Percentiles rank a stretch among this genome's conserved stretches.
phyloP scores from a whole-genome alignment of 2,888 invertebrate genomes.

The Pachymerium ferrugineum region DNA sequence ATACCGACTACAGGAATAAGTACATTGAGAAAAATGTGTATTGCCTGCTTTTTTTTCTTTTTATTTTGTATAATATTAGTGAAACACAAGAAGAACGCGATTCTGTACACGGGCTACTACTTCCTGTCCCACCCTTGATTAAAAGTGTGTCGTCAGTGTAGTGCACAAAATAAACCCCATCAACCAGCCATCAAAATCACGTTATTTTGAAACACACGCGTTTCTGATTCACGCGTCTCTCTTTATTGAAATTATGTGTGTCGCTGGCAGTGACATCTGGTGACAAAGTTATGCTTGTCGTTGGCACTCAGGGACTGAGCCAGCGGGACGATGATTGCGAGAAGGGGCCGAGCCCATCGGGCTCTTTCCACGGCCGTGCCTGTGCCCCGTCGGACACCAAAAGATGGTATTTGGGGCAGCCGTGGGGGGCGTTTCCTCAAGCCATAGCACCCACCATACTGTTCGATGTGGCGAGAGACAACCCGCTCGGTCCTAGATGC shows the following conservation, averaged over 20 bases:
- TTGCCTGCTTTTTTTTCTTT: neutral
- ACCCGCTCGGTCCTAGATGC: slow-evolving; percentile 48
- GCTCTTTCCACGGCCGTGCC: slow-evolving; percentile 13
- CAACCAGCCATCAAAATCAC: slow-evolving; percentile 2
- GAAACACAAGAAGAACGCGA: slow-evolving; percentile 13
- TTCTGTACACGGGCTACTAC: slow-evolving; percentile 13
- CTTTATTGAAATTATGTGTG: neutral
- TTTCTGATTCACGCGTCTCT: neutral
- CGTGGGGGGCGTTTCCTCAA: slow-evolving; percentile 37
- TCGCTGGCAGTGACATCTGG: slow-evolving; percentile 13
- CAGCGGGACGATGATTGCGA: slow-evolving; percentile 9
- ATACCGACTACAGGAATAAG: slow-evolving; percentile 9
- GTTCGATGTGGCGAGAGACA: slow-evolving; percentile 46
- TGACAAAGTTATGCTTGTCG: neutral
- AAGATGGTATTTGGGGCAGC: neutral
- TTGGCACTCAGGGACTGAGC: slow-evolving; percentile 9
- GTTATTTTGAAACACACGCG: neutral
- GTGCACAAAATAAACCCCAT: slow-evolving; percentile 8
- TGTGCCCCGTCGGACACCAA: neutral
- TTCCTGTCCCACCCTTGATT: slow-evolving; percentile 1
- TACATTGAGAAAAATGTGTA: slow-evolving; percentile 13
- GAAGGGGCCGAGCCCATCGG: slow-evolving; percentile 3
- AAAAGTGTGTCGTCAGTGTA: slow-evolving; percentile 8
- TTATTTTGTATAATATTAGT: neutral
- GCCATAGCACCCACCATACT: slow-evolving; percentile 50